Evolutionary conservation across 2,888 invertebrate genomes (phyloP).

Genomic region (Acronicta alni): DNA sequence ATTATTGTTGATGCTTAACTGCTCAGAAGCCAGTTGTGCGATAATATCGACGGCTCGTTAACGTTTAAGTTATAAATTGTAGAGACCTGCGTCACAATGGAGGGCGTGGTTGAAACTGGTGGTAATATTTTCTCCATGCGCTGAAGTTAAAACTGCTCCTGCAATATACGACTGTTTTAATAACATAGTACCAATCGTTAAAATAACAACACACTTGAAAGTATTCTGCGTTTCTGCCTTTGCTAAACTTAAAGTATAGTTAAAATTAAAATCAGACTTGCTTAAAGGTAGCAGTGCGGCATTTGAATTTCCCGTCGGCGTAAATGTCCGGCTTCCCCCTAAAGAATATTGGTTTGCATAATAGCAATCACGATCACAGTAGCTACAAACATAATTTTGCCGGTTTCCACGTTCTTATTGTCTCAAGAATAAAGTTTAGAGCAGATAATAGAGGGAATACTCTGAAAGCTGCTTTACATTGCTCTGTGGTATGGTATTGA

Average conservation of each 20-base stretch:
- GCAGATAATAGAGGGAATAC: constrained; percentile 34
- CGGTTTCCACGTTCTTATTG: constrained; percentile 42
- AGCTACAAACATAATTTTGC: constrained; percentile 45
- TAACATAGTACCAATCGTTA: constrained; percentile 35
- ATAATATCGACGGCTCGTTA: constrained; percentile 83
- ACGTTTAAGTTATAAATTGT: constrained; percentile 81
- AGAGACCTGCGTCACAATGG: constrained; percentile 75
- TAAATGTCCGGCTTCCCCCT: constrained; percentile 53
- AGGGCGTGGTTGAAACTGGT: constrained; percentile 68
- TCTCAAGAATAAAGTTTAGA: constrained; percentile 55
- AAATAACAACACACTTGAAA: constrained; percentile 1
- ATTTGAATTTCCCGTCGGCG: constrained; percentile 42
- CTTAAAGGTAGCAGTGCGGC: constrained; percentile 10
- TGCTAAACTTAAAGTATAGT: constrained; percentile 9
- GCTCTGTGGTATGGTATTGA: constrained; percentile 73
- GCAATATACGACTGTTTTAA: constrained; percentile 29
- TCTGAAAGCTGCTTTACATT: constrained; percentile 53
- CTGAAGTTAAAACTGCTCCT: constrained; percentile 34
- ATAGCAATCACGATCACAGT: constrained; percentile 55
- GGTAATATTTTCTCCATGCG: constrained; percentile 54
- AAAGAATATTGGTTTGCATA: constrained; percentile 61
- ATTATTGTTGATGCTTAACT: constrained; percentile 70
- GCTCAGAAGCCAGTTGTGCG: constrained; percentile 66
- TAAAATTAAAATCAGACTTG: constrained; percentile 19
- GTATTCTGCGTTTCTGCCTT: constrained; percentile 4